These are phyloP conservation scores for Coenonympha glycerion DNA, from an alignment of 2,888 invertebrate species.

Conservation along the genomic window DNA sequence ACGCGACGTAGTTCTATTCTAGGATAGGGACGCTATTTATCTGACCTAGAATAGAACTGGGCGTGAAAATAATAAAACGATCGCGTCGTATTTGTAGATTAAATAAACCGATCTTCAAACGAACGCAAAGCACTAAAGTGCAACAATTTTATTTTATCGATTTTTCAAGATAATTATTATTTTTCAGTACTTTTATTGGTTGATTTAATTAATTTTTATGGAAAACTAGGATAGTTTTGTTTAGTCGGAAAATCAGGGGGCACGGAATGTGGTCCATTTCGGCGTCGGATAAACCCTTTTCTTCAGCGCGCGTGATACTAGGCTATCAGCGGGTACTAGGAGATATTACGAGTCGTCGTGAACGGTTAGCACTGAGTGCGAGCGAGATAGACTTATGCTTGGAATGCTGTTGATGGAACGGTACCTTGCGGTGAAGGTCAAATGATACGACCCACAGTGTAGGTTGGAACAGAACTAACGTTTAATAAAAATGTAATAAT, in stretches of 20 bases:
- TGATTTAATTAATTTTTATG: slow-evolving; percentile 36
- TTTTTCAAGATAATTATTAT: slow-evolving; percentile 8
- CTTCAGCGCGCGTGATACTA: slow-evolving; percentile 76
- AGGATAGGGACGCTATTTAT: slow-evolving; percentile 50
- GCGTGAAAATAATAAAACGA: slow-evolving; percentile 37
- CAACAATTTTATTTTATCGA: slow-evolving; percentile 11
- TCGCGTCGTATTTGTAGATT: slow-evolving; percentile 16
- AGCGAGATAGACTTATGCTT: slow-evolving; percentile 52
- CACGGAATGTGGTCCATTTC: slow-evolving; percentile 61
- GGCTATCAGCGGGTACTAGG: slow-evolving; percentile 57
- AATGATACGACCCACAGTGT: slow-evolving; percentile 61
- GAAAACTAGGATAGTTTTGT: slow-evolving; percentile 46
- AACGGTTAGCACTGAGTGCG: slow-evolving; percentile 40
- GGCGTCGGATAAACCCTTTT: slow-evolving; percentile 76
- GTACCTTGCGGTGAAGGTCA: slow-evolving; percentile 66
- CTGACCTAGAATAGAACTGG: slow-evolving; percentile 54
- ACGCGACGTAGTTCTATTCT: slow-evolving; percentile 47
- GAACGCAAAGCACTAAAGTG: slow-evolving; percentile 9
- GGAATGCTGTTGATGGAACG: slow-evolving; percentile 62
- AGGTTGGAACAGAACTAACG: slow-evolving; percentile 38
- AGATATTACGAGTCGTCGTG: slow-evolving; percentile 47
- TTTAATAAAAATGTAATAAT: too few species aligned
- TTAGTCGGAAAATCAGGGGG: slow-evolving; percentile 67
- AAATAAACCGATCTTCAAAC: slow-evolving; percentile 25
- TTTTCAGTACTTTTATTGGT: slow-evolving; percentile 6